Percentiles rank a stretch among this genome's conserved stretches.
phyloP scores from a whole-genome alignment of 2,113 vertebrate species.

The Daphoenositta chrysoptera region DNA sequence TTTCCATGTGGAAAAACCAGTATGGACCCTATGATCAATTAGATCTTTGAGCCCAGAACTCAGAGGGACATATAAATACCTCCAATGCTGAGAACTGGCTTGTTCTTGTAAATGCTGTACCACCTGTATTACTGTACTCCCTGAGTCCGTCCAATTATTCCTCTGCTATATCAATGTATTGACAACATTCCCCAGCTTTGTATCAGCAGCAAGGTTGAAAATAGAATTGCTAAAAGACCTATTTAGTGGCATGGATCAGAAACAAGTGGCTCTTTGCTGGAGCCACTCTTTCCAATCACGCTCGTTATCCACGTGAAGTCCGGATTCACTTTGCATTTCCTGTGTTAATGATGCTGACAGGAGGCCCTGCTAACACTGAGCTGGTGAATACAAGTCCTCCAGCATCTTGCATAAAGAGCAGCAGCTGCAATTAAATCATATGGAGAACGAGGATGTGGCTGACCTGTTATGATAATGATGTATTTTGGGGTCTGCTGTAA shows the following conservation, averaged over 20 bases:
- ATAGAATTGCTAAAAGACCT: neutral
- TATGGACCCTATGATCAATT: neutral
- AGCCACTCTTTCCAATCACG: neutral
- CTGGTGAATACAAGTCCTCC: neutral
- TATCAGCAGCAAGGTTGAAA: neutral
- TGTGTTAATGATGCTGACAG: conserved; percentile 34
- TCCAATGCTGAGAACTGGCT: neutral
- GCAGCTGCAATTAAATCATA: conserved; percentile 4
- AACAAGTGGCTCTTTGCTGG: neutral
- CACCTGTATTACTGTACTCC: neutral
- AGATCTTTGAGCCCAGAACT: neutral
- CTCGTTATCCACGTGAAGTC: neutral
- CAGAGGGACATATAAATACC: neutral
- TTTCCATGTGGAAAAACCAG: neutral
- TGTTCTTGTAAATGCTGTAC: neutral
- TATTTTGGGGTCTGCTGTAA: neutral
- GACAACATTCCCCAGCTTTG: neutral
- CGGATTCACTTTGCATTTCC: neutral
- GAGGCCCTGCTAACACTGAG: neutral
- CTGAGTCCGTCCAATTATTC: neutral
- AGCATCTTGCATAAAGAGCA: neutral
- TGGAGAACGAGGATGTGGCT: neutral
- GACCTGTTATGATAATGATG: neutral
- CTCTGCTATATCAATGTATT: neutral
- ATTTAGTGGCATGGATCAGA: neutral